Evolutionary conservation across 2,113 vertebrate species (phyloP), one percentile per base, ranked within the genome.

Genomic region (Pelobates fuscus): DNA sequence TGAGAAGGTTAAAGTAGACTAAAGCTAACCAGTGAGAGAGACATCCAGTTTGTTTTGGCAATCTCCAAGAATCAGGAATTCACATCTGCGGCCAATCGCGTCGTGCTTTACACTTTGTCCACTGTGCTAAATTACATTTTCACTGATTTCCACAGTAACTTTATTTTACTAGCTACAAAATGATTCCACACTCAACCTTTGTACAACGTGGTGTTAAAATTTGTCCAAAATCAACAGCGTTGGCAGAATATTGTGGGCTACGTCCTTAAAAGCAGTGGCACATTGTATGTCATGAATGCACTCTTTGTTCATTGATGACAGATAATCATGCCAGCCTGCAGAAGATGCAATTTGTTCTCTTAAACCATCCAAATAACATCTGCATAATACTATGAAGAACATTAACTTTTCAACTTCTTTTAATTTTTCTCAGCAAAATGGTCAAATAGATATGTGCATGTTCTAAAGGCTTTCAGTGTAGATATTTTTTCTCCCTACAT

Each of bases 21-120:
- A 12, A 67, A 67, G 21, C 52, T 44, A 75, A 14, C 27, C 52
- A 67, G 7, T 17, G 63, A 21, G 62, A 41, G 32, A 67, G 63
- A 64, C 57, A 73, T 12, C 18, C n/a, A 29, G 54, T 76, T 76
- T 67, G 58, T 54, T 49, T 76, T 76, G 72, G 72, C 72, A 49
- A 8, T 41, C 57, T 27, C 30, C 62, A 21, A 7, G 18, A 74
- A 74, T 58, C 32, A 65, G 46, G 71, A 75, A 75, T 75, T 66
- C 15, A 23, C 15, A 8, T 46, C 11, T 44, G 17, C 46, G 25
- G 54, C 63, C 52, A 76, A 25, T 67, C n/a, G 11, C 64, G 18
- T 37, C 41, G 46, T 59, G 72, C 12, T 20, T 25, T 23, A 59
- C 63, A 60, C 63, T 76, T 60, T 65, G 27, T 67, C 54, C 64